phyloP scores from a whole-genome alignment of 1,140 invertebrate genomes.

The Drosophila ogumai region DNA sequence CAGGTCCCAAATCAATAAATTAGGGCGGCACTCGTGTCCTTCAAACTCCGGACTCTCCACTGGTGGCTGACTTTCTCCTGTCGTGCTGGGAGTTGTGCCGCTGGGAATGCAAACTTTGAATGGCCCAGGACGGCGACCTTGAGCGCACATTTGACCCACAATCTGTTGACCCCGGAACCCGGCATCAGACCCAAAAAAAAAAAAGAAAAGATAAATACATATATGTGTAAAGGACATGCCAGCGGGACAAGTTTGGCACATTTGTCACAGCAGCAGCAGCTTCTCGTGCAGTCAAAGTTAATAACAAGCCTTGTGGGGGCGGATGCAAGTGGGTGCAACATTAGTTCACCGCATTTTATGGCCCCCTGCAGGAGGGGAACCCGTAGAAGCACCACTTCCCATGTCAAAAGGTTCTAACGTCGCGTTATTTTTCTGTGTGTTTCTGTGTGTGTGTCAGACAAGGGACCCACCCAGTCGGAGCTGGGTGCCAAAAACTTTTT shows the following conservation, averaged over 20 bases:
- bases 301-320: neutral
- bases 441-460: constrained; percentile 20
- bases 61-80: neutral
- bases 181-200: neutral
- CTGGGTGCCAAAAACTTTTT: constrained; percentile 54
- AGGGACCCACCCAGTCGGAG: constrained; percentile 2
- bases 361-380: constrained; percentile 1
- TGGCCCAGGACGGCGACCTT: constrained; percentile 51
- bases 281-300: constrained; percentile 64
- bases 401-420: constrained; percentile 66
- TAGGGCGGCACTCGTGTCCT: neutral
- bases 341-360: constrained; percentile 71
- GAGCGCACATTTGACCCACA: constrained; percentile 36
- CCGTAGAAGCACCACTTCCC: constrained; percentile 4
- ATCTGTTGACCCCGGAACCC: constrained; percentile 12
- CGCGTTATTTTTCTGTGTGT: constrained; percentile 19
- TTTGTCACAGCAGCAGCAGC: constrained; percentile 63
- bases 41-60: neutral
- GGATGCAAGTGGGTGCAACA: constrained; percentile 17
- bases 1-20: constrained; percentile 11
- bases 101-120: constrained; percentile 63
- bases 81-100: constrained; percentile 12
- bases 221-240: neutral
- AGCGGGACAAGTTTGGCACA: constrained; percentile 62
- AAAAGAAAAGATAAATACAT: constrained; percentile 10